These are phyloP conservation scores for Hoplias malabaricus DNA, from an alignment of 2,113 vertebrate genomes.

Conservation along the genomic window DNA sequence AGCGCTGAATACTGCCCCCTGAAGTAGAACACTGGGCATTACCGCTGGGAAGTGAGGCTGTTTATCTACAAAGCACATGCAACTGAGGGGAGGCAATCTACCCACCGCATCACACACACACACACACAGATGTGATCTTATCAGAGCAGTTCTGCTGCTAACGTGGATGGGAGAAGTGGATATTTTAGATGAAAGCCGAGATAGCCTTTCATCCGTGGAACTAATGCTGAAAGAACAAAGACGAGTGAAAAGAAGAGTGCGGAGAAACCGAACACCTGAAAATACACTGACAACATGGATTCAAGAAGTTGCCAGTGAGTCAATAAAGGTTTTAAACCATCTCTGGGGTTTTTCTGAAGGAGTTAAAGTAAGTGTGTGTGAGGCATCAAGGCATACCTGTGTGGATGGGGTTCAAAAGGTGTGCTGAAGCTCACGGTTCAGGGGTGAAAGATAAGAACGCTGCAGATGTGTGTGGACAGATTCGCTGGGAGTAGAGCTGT, in stretches of 20 bases:
- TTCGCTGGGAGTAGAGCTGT: background rate
- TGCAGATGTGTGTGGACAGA: background rate
- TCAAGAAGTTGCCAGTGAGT: background rate
- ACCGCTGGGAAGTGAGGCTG: background rate
- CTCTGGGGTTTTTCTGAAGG: background rate
- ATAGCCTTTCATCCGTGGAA: conserved; percentile 22
- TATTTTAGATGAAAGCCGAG: conserved; percentile 16
- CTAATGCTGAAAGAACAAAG: conserved; percentile 10
- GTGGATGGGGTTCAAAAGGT: background rate
- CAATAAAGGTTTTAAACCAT: background rate
- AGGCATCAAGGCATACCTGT: background rate
- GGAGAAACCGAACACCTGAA: background rate
- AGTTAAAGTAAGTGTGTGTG: background rate
- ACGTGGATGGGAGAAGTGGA: conserved; percentile 20
- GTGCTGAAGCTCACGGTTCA: background rate
- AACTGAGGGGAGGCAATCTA: conserved; percentile 30
- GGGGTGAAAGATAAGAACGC: background rate
- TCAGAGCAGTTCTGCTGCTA: conserved; percentile 22
- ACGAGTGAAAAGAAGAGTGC: background rate
- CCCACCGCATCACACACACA: conserved; percentile 30
- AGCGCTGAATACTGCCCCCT: conserved; percentile 37
- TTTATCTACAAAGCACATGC: conserved; percentile 34
- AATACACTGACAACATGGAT: conserved; percentile 4
- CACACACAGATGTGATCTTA: conserved; percentile 37
- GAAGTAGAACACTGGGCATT: background rate